Evolutionary conservation across 1,140 invertebrate species (phyloP).

Genomic region (Sarcophaga bullata): DNA sequence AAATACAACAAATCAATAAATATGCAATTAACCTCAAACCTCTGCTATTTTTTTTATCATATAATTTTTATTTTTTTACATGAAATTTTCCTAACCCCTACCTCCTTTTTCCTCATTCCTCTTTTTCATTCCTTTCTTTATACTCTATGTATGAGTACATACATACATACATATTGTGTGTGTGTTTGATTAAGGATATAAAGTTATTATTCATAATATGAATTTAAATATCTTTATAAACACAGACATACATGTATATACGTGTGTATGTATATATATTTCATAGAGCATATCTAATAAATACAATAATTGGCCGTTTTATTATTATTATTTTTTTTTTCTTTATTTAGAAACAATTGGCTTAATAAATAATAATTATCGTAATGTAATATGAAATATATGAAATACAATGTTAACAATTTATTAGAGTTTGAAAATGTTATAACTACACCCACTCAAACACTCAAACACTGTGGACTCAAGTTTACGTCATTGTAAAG

Average conservation of each 20-base stretch:
- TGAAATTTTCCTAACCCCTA: no score
- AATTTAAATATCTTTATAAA: no score
- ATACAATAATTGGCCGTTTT: conserved; percentile 9
- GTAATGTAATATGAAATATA: background rate
- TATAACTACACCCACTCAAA: no score
- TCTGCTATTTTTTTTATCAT: background rate
- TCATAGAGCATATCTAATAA: background rate
- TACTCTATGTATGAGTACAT: background rate
- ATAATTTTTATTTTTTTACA: no score
- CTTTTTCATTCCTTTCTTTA: background rate
- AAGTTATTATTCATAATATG: no score
- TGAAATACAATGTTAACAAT: background rate
- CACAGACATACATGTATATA: no score
- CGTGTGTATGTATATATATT: no score
- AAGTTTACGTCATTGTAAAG: no score
- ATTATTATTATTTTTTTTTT: no score
- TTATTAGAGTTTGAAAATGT: background rate
- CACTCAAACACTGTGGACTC: no score
- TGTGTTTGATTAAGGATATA: no score
- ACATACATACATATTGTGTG: background rate
- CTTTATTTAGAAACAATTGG: background rate
- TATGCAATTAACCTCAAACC: conserved; percentile 7
- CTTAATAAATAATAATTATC: conserved; percentile 16
- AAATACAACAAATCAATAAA: conserved; percentile 10
- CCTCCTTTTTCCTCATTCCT: background rate